These are phyloP conservation scores for Hucho hucho DNA, from an alignment of 2,113 vertebrate genomes.

Conservation along the genomic window DNA sequence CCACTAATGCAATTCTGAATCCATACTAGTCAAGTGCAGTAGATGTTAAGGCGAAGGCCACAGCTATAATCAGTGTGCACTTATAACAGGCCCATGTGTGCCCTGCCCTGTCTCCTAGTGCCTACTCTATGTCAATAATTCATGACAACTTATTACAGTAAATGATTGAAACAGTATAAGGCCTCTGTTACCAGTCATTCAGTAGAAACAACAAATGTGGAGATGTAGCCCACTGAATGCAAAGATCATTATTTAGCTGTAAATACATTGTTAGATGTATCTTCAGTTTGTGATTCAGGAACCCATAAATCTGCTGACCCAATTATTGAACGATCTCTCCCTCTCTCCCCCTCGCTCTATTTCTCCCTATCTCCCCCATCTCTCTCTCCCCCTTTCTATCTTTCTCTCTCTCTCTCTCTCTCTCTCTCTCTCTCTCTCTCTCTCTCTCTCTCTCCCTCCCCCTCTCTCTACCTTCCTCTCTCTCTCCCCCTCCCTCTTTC, in stretches of 20 bases:
- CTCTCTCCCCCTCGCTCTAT: background rate
- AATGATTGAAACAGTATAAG: constrained; percentile 38
- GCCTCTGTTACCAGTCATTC: background rate
- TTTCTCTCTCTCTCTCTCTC: background rate
- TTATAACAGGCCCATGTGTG: background rate
- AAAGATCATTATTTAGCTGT: background rate
- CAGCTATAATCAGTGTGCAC: background rate
- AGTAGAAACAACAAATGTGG: constrained; percentile 8
- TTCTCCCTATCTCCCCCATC: background rate
- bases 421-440: background rate
- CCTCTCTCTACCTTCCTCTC: constrained; percentile 1
- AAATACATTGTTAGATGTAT: background rate
- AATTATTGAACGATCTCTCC: background rate
- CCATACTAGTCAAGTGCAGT: no score
- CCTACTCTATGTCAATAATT: constrained; percentile 33
- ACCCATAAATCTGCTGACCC: background rate
- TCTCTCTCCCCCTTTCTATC: background rate
- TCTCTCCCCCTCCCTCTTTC: background rate
- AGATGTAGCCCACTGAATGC: background rate
- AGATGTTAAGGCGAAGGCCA: background rate
- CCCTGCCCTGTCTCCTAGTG: background rate
- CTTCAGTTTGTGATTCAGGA: background rate
- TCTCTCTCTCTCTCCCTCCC: background rate
- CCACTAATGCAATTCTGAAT: no score
- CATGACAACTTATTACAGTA: constrained; percentile 29